Evolutionary conservation across 2,888 invertebrate species (phyloP).

Genomic region (Heterodera filipjevi): DNA sequence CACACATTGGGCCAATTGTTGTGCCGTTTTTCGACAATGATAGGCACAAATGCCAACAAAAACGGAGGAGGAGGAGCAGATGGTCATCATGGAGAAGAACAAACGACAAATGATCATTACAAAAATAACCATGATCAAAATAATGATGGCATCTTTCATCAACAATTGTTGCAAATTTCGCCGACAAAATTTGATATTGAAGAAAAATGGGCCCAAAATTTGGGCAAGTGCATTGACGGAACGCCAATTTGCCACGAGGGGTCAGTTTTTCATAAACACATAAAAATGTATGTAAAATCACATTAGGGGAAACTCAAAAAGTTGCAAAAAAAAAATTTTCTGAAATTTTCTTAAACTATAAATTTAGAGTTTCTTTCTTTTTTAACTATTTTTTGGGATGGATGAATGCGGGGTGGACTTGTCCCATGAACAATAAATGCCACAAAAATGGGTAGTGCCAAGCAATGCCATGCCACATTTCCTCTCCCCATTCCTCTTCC

Average conservation of each 20-base stretch:
- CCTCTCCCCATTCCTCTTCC: no score
- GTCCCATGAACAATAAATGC: no score
- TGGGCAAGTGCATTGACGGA: slow-evolving; percentile 35
- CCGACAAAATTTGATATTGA: neutral
- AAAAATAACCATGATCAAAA: no score
- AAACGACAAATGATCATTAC: neutral
- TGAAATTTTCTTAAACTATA: no score
- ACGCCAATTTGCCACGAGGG: slow-evolving; percentile 25
- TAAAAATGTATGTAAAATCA: no score
- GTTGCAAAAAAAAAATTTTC: no score
- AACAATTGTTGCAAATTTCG: neutral
- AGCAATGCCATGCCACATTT: no score
- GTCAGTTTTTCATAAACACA: neutral
- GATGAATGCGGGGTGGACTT: no score
- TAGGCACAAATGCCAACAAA: neutral
- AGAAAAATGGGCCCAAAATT: slow-evolving; percentile 26
- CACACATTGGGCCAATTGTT: slow-evolving; percentile 9
- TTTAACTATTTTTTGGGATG: no score
- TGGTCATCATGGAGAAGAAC: neutral
- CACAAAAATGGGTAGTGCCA: no score
- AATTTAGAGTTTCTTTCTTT: no score
- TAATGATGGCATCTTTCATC: neutral
- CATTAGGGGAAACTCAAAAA: no score
- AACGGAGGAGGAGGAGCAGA: neutral
- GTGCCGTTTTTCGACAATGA: neutral